phyloP scores from a whole-genome alignment of 1,140 invertebrate genomes.

The Vollenhovia emeryi region DNA sequence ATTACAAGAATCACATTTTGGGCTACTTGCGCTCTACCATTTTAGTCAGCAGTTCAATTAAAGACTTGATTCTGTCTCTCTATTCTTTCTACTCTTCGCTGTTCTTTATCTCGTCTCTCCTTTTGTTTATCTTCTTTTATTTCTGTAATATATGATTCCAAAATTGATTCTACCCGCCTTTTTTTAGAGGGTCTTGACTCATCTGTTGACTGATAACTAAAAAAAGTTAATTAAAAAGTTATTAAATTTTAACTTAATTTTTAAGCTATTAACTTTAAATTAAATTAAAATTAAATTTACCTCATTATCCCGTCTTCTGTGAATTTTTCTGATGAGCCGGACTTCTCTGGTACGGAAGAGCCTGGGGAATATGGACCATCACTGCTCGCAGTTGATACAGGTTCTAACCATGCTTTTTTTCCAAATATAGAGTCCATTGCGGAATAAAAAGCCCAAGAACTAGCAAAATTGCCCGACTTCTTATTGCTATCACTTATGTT shows the following conservation, averaged over 20 bases:
- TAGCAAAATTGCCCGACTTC: not conserved
- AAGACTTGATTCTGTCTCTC: too few relatives aligned
- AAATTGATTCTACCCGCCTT: conserved; percentile 19
- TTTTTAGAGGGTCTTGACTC: not conserved
- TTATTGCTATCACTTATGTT: conserved; percentile 26
- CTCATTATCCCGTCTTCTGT: too few relatives aligned
- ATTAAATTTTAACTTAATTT: too few relatives aligned
- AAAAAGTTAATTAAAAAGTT: too few relatives aligned
- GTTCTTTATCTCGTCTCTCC: not conserved
- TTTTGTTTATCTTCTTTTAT: conserved; percentile 1
- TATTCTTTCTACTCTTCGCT: not conserved
- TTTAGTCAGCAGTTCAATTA: too few relatives aligned
- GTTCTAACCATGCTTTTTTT: conserved; percentile 1
- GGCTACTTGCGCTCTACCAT: too few relatives aligned
- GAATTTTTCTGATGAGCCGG: not conserved
- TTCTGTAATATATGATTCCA: not conserved
- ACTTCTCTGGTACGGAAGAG: not conserved
- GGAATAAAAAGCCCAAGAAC: conserved; percentile 25
- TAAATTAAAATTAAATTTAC: too few relatives aligned
- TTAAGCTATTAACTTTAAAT: too few relatives aligned
- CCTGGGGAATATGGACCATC: not conserved
- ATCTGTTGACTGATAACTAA: too few relatives aligned
- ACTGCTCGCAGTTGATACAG: conserved; percentile 11
- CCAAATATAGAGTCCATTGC: conserved; percentile 15
- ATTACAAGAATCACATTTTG: too few relatives aligned